Evolutionary conservation across 2,797 vertebrate genomes (phyloP).

Genomic region (Lophotriccus pileatus): DNA sequence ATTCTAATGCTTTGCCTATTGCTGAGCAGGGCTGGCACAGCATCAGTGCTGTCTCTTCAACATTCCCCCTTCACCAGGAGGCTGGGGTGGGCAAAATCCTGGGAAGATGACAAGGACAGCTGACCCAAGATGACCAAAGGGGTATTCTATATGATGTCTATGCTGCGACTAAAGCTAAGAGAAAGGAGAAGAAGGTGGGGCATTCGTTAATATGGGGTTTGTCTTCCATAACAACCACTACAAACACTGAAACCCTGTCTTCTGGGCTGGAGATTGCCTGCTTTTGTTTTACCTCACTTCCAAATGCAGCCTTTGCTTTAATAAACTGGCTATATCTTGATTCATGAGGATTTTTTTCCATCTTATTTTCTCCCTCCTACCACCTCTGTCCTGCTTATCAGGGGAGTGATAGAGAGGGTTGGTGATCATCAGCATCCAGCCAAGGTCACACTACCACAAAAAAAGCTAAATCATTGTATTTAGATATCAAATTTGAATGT

Average conservation of each 20-base stretch:
- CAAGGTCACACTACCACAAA: neutral
- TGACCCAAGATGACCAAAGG: neutral
- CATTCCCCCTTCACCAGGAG: accelerated
- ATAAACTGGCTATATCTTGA: neutral
- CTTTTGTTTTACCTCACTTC: neutral
- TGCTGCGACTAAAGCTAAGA: neutral
- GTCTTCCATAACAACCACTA: neutral
- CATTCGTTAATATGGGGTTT: neutral
- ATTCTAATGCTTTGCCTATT: neutral
- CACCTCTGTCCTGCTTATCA: neutral
- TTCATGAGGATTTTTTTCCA: neutral
- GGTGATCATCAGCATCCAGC: neutral
- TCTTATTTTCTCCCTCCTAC: neutral
- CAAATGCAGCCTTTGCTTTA: neutral
- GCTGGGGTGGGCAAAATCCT: neutral
- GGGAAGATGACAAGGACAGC: neutral
- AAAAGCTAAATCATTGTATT: neutral
- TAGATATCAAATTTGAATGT: neutral
- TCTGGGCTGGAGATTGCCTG: neutral
- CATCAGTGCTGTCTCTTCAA: accelerated
- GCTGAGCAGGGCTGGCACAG: neutral
- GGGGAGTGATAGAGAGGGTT: neutral
- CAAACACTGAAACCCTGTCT: neutral
- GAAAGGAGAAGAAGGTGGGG: accelerated
- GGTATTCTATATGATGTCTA: neutral